Base-by-base conservation (phyloP, 1,140 invertebrate species). In the Philotrypesis tridentata region DNA sequence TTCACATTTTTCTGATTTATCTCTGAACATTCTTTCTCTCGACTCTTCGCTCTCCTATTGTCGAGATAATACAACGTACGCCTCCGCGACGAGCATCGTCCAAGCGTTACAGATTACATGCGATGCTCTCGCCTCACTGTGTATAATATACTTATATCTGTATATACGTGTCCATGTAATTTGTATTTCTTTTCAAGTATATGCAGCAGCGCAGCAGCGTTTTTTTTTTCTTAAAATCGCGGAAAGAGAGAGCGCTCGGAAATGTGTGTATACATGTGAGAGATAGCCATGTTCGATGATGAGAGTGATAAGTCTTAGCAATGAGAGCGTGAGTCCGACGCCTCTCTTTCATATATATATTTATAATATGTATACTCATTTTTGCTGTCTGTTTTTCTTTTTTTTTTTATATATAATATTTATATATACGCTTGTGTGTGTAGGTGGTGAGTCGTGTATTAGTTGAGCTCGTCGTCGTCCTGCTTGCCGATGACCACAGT, bases 401-500 rank as follows among this genome's bases (percentile, higher is more conserved):
- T 70, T 70, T 37, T 4, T 17, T 31, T 1, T 70, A 40, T 67
- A 31, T 67, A 67, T 63, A 67, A 43, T 40, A 40, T 63, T 27
- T 65, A 63, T 33, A 76, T 76, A 37, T 76, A 63, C 7, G 25
- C 21, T 9, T 55, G 48, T 55, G 21, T 27, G n/a, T 76, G 9
- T 33, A 55, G n/a, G 23, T 60, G 48, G 48, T 55, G 48, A 21
- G 48, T 21, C 17, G 21, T 17, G 48, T 1, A 6, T 55, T n/a
- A 55, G 48, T 55, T 17, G 48, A 55, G 48, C 21, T 55, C 48
- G 48, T 68, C 74, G 72, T 75, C 61, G 67, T 91, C 87, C 87
- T 89, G 89, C 74, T 86, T 89, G 80, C 86, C 85, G 76, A 87
- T 84, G 84, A 88, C 84, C 81, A 37, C 9, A 5, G 87, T 88